Conservation (phyloP, 2,113 vertebrate genomes). For the Heterochromis multidens region DNA sequence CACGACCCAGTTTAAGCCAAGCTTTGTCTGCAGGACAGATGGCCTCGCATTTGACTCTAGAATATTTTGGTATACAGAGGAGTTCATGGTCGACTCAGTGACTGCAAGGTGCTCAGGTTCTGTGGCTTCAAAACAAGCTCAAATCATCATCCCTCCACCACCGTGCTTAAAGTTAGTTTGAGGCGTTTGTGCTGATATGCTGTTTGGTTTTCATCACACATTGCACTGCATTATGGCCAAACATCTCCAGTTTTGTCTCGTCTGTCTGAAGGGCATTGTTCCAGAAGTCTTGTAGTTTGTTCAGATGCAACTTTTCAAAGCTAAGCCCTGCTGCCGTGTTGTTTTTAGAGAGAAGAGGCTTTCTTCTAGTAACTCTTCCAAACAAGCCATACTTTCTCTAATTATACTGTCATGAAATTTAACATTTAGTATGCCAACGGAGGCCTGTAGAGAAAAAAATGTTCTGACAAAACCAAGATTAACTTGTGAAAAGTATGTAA, state of each 20-base stretch:
- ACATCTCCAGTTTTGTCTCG: not conserved
- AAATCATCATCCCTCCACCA: too few relatives aligned
- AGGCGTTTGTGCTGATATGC: too few relatives aligned
- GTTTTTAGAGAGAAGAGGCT: not conserved
- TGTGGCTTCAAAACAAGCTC: too few relatives aligned
- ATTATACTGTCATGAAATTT: not conserved
- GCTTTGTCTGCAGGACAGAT: too few relatives aligned
- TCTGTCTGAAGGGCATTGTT: not conserved
- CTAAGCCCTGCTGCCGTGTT: not conserved
- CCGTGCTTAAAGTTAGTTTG: too few relatives aligned
- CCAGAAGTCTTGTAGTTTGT: not conserved
- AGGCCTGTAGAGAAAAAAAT: not conserved
- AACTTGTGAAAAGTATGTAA: not conserved
- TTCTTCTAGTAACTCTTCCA: not conserved
- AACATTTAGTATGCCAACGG: not conserved
- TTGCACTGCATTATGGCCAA: not conserved
- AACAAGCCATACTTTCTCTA: not conserved
- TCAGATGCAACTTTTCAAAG: not conserved
- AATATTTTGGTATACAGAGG: too few relatives aligned
- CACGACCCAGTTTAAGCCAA: too few relatives aligned
- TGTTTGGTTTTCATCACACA: too few relatives aligned
- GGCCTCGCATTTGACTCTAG: too few relatives aligned
- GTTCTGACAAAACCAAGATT: not conserved
- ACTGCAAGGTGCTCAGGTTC: too few relatives aligned
- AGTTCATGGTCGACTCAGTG: too few relatives aligned